Evolutionary conservation across 1,140 invertebrate genomes (phyloP).

Genomic region (Drosophila triauraria): DNA sequence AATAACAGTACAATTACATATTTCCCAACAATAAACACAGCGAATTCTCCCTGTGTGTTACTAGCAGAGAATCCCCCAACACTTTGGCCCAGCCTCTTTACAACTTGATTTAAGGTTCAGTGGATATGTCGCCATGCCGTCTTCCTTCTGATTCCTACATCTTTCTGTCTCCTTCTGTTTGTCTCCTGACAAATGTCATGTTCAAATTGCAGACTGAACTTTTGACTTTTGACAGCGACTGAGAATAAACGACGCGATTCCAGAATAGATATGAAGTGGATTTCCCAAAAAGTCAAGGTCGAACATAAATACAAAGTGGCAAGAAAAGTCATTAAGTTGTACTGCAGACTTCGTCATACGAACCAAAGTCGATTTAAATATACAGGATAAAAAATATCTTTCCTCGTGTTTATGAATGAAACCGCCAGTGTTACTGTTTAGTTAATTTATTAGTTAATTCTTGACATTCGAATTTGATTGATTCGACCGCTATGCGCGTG

Average conservation of each 20-base stretch:
- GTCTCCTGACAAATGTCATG: constrained; percentile 77
- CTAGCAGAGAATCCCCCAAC: constrained; percentile 43
- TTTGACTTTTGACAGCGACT: constrained; percentile 66
- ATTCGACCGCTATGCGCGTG: too few relatives aligned
- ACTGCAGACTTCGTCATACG: neutral
- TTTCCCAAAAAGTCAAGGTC: constrained; percentile 66
- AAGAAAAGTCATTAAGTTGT: constrained; percentile 6
- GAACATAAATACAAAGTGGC: constrained; percentile 11
- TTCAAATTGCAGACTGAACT: constrained; percentile 79
- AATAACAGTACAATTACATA: neutral
- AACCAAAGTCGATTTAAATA: neutral
- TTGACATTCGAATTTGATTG: too few relatives aligned
- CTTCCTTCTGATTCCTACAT: constrained; percentile 17
- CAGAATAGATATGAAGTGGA: constrained; percentile 68
- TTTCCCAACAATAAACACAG: neutral
- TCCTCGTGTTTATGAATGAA: too few relatives aligned
- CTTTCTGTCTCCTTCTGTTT: constrained; percentile 34
- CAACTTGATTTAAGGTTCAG: constrained; percentile 82
- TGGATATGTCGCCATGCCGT: constrained; percentile 67
- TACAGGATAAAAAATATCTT: neutral
- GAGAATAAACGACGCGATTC: constrained; percentile 33
- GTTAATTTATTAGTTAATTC: too few relatives aligned
- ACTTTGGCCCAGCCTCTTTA: constrained; percentile 71
- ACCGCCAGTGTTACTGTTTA: too few relatives aligned
- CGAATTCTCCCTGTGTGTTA: neutral